A percentile compares a stretch with the other conserved stretches of the same genome.
These are phyloP conservation scores for Brachionus plicatilis DNA, from an alignment of 1,140 invertebrate genomes.

Conservation along the genomic window DNA sequence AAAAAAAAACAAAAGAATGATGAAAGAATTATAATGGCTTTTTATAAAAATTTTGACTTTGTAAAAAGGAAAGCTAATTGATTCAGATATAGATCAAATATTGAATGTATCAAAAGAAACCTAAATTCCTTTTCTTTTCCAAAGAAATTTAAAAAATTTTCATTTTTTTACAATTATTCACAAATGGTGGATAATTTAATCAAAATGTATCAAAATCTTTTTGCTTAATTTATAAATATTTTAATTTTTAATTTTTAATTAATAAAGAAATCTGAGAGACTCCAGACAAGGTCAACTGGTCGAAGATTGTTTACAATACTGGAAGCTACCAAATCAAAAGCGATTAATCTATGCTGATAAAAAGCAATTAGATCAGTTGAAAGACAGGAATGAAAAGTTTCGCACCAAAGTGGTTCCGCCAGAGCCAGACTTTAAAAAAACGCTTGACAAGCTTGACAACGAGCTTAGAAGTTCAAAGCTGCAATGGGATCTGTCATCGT, in stretches of 20 bases:
- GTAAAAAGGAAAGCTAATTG: too few species aligned
- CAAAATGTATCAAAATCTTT: too few species aligned
- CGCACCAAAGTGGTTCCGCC: neutral
- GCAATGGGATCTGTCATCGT: neutral
- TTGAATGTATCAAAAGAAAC: too few species aligned
- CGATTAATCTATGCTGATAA: slow-evolving; percentile 8
- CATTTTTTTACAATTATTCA: too few species aligned
- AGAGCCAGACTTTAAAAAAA: neutral
- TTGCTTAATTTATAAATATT: neutral
- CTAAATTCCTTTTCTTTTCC: too few species aligned
- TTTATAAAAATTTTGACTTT: too few species aligned
- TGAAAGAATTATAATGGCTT: too few species aligned
- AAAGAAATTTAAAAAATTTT: too few species aligned
- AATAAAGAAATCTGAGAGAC: neutral
- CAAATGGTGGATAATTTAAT: too few species aligned
- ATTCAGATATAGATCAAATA: too few species aligned
- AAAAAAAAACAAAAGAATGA: too few species aligned
- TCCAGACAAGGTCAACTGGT: neutral
- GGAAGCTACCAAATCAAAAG: slow-evolving; percentile 6
- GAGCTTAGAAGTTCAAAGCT: slow-evolving; percentile 1
- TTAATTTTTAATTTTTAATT: neutral
- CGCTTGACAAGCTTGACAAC: neutral
- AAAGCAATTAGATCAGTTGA: neutral
- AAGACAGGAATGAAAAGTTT: neutral
- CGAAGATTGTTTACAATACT: slow-evolving; percentile 19